Conservation (phyloP, 2,888 invertebrate genomes). For the Aspidiotus rigidus region DNA sequence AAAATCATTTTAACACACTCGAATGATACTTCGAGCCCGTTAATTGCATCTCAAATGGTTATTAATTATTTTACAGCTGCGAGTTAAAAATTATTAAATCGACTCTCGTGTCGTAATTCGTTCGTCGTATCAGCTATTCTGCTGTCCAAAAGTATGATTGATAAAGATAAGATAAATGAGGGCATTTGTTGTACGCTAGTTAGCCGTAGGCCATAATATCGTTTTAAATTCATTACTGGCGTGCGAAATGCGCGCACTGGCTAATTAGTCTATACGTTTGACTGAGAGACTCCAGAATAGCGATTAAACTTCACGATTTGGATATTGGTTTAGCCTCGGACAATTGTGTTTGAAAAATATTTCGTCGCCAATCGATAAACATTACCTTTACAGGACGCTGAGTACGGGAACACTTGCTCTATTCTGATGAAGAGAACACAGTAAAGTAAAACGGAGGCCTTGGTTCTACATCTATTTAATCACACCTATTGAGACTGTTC, state of each 20-base stretch:
- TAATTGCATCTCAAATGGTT: conserved; percentile 23
- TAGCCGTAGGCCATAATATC: not conserved
- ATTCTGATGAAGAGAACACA: too few relatives aligned
- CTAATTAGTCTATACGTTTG: not conserved
- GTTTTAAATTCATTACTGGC: not conserved
- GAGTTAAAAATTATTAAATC: not conserved
- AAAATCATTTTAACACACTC: conserved; percentile 23
- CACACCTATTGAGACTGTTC: too few relatives aligned
- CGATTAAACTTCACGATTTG: too few relatives aligned
- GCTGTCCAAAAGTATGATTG: conserved; percentile 7
- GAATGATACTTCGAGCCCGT: conserved; percentile 22
- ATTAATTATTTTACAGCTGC: conserved; percentile 25
- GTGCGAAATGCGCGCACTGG: not conserved
- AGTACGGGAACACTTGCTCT: too few relatives aligned
- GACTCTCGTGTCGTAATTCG: not conserved
- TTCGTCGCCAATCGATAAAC: too few relatives aligned
- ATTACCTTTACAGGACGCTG: too few relatives aligned
- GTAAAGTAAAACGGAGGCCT: too few relatives aligned
- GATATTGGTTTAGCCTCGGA: too few relatives aligned
- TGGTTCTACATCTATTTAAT: too few relatives aligned
- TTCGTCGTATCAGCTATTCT: conserved; percentile 2
- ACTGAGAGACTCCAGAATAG: too few relatives aligned
- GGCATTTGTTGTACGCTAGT: not conserved
- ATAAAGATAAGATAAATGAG: conserved; percentile 13
- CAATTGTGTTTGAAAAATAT: too few relatives aligned